Conservation (phyloP, 2,113 vertebrate species). For the Silurus glanis region DNA sequence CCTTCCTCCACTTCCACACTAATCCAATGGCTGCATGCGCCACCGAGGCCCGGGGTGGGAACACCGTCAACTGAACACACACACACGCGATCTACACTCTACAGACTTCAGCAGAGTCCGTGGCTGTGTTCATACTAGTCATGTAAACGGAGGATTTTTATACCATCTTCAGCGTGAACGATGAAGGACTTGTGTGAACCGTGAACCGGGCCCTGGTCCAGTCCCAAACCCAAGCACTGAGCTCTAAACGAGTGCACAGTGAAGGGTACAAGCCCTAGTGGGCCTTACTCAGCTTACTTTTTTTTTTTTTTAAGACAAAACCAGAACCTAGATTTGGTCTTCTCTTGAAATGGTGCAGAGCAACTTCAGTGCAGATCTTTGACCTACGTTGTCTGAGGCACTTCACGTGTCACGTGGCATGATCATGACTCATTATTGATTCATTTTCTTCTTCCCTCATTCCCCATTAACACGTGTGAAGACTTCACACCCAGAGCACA, state of each 20-base stretch:
- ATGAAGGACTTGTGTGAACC: constrained; percentile 20
- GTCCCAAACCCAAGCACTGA: constrained; percentile 29
- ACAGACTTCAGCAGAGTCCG: neutral
- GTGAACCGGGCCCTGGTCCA: constrained; percentile 42
- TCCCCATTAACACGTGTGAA: neutral
- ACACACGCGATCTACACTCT: neutral
- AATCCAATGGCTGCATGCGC: constrained; percentile 74
- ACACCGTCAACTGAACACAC: constrained; percentile 61
- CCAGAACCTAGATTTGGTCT: constrained; percentile 10
- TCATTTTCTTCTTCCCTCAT: neutral
- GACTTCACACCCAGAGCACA: neutral
- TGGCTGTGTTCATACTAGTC: constrained; percentile 21
- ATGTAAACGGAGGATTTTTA: constrained; percentile 49
- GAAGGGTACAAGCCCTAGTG: constrained; percentile 63
- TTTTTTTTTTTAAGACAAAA: neutral
- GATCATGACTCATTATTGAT: neutral
- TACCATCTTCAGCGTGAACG: constrained; percentile 34
- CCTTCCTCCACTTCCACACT: constrained; percentile 71
- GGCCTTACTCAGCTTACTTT: neutral
- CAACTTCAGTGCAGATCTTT: neutral
- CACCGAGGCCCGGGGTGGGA: constrained; percentile 66
- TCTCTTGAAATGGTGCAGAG: neutral
- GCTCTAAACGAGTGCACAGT: constrained; percentile 52
- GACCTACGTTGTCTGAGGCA: neutral
- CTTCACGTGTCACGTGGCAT: neutral